These are phyloP conservation scores for Puntigrus tetrazona DNA, from an alignment of 2,113 vertebrate species.

Conservation along the genomic window DNA sequence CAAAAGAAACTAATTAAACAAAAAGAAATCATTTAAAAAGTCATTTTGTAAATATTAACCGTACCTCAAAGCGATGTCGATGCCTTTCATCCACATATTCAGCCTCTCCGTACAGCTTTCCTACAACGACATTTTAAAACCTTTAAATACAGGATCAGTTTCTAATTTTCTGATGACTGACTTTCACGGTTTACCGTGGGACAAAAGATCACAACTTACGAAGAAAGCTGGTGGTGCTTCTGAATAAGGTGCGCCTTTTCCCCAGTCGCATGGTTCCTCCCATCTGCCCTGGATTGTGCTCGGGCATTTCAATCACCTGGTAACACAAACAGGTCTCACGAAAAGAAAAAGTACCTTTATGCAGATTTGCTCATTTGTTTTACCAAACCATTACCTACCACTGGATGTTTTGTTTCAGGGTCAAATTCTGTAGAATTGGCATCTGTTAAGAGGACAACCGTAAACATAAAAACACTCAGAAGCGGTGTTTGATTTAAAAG, in stretches of 20 bases:
- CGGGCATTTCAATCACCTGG: conserved; percentile 97
- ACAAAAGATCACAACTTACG: conserved; percentile 73
- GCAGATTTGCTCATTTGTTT: background rate
- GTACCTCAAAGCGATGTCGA: conserved; percentile 92
- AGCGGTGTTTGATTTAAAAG: background rate
- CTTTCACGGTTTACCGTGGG: background rate
- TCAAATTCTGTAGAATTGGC: conserved; percentile 96
- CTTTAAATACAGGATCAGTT: background rate
- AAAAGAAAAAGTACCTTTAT: background rate
- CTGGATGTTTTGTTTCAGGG: conserved; percentile 86
- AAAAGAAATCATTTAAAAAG: background rate
- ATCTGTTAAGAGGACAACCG: conserved; percentile 73
- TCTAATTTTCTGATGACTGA: background rate
- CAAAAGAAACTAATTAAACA: background rate
- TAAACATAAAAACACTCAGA: background rate
- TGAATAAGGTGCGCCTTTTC: conserved; percentile 93
- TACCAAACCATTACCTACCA: conserved; percentile 77
- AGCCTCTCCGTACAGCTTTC: conserved; percentile 86
- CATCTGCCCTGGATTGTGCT: conserved; percentile 97
- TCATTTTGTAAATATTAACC: background rate
- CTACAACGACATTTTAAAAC: conserved; percentile 66
- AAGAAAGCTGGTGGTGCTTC: conserved; percentile 84
- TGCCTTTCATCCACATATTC: conserved; percentile 93
- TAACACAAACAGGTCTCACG: conserved; percentile 17
- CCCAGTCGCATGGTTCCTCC: conserved; percentile 96